phyloP scores from a whole-genome alignment of 1,140 invertebrate species.

The Drosophila mayri region DNA sequence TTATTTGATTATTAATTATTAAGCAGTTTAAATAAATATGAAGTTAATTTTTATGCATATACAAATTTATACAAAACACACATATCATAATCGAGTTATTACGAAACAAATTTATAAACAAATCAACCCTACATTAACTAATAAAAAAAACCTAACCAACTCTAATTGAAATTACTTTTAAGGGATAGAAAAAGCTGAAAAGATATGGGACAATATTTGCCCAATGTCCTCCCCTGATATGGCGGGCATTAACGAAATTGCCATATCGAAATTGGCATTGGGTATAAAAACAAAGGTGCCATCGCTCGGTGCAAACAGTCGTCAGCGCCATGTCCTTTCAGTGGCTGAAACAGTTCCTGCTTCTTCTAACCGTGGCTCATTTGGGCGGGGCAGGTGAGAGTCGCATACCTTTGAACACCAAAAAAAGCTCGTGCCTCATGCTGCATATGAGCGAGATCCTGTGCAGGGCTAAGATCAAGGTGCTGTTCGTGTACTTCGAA shows the following conservation, averaged over 20 bases:
- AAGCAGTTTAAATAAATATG: not conserved
- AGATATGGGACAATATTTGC: slow-evolving; percentile 52
- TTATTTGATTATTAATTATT: not conserved
- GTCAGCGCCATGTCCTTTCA: slow-evolving; percentile 30
- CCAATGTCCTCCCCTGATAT: slow-evolving; percentile 39
- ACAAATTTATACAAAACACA: no score
- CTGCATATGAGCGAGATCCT: slow-evolving; percentile 51
- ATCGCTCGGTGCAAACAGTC: slow-evolving; percentile 20
- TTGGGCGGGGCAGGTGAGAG: not conserved
- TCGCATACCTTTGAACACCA: slow-evolving; percentile 9
- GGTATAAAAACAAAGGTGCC: slow-evolving; percentile 56
- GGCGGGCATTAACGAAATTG: slow-evolving; percentile 52
- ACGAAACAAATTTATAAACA: not conserved
- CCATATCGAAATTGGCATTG: slow-evolving; percentile 48
- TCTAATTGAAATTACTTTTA: slow-evolving; percentile 1
- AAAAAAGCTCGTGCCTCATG: slow-evolving; percentile 44
- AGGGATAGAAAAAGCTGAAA: not conserved
- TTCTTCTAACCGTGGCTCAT: slow-evolving; percentile 2
- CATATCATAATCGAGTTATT: no score
- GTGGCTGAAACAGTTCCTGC: slow-evolving; percentile 9
- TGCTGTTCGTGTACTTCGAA: slow-evolving; percentile 75
- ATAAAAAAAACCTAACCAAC: not conserved
- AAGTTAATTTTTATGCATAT: not conserved
- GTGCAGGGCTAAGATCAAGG: slow-evolving; percentile 56
- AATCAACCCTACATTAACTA: not conserved